Evolutionary conservation across 1,140 invertebrate genomes (phyloP), one percentile per base, ranked within the genome.

Genomic region (Teleopsis dalmanni): DNA sequence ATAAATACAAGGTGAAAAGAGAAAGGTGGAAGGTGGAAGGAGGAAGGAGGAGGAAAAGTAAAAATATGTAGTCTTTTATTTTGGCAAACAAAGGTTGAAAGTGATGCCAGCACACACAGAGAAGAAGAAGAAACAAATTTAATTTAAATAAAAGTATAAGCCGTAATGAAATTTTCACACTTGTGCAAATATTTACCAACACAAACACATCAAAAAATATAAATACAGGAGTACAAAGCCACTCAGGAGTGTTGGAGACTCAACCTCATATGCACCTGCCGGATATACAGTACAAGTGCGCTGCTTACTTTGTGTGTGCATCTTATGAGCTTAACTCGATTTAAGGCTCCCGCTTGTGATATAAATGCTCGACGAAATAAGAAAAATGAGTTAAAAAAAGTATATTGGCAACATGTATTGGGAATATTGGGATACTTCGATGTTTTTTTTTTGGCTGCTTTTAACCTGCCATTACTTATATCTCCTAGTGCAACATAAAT

Each of bases 151-250:
- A 63, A 65, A 61, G 62, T 60, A 65, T 51, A 59, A 59, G 53
- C 57, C 57, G 60, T 65, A 65, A 65, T 65, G 62, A 65, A 65
- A 65, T 65, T 65, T 65, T 65, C 62, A 63, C 62, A 65, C 62
- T 65, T 65, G 62, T 65, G 62, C 60, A 65, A 65, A 65, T 65
- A 65, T 65, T 65, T 65, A 60, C 59, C 58, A 61, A 64, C 34
- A 47, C 23, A 42, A 19, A 43, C 41, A 18, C 41, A 21, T 19
- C 27, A 16, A 23, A 14, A 19, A 43, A 16, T 18, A 21, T 41
- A 14, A 13, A 25, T 41, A 31, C 41, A 43, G 10, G 16, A 19
- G 19, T 26, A 27, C 40, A 46, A 22, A 19, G 21, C 38, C 40
- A 25, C 34, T 49, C n/a, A 43, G 27, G 11, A 29, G 27, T 29